Evolutionary conservation across 2,113 vertebrate genomes (phyloP), one percentile per base, ranked within the genome.

Genomic region (Ceuthmochares aereus): DNA sequence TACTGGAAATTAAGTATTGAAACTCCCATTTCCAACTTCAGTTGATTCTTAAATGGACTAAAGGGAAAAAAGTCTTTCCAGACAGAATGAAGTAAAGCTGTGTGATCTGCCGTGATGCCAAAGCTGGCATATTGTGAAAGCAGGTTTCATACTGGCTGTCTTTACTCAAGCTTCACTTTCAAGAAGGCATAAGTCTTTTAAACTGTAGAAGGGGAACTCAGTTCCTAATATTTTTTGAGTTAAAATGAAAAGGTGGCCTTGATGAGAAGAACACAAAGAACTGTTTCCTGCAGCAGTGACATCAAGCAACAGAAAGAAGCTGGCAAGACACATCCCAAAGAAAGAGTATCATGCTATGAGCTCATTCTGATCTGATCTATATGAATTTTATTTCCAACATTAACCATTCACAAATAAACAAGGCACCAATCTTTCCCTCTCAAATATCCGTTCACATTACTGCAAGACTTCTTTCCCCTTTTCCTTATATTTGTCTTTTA

Each of bases 21-120:
- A 85, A 26, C 17, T 45, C 8, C 17, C 18, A 6, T 15, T 89
- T 63, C 89, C 45, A 19, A 5, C 56, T 83, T 62, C 62, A 58
- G 10, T 45, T 42, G 47, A 34, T 78, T 90, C 80, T 79, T 92
- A 82, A 93, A 37, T 60, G 9, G 18, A 90, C 86, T 76, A 4
- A 3, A 68, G 72, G 96, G 96, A 90, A 62, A 91, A 96, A 96
- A 93, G n/a, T 85, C 66, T 73, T 47, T 90, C 70, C 80, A 91
- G 84, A 49, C 51, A 93, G 40, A 92, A 15, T 1, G 11, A 94
- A 94, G 72, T 45, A n/a, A 89, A 95, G n/a, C 79, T 83, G 51
- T 84, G 54, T 92, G 37, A 68, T 81, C 54, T 25, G 14, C 78
- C 49, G 10, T 49, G 51, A 91, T 92, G 82, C 27, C 18, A 19